These are phyloP conservation scores for Apoda limacodes DNA, from an alignment of 2,888 invertebrate genomes.

Conservation along the genomic window DNA sequence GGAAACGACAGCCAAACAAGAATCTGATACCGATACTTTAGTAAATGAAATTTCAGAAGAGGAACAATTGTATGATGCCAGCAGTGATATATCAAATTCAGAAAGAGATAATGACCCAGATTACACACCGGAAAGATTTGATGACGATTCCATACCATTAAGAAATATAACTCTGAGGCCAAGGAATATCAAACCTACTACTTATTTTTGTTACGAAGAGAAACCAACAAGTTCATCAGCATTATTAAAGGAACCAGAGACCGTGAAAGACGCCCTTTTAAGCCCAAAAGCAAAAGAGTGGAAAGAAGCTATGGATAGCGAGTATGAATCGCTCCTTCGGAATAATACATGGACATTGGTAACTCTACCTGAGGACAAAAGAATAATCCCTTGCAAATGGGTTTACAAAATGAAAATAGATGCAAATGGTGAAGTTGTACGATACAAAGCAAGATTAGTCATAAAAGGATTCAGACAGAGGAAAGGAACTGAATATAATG, in stretches of 20 bases:
- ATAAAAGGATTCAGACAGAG: slow-evolving; percentile 23
- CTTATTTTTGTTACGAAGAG: too few relatives aligned
- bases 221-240: too few relatives aligned
- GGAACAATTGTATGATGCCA: slow-evolving; percentile 6
- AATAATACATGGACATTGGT: slow-evolving; percentile 20
- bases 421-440: slow-evolving; percentile 15
- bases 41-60: slow-evolving; percentile 6
- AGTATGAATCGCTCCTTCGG: slow-evolving; percentile 18
- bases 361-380: slow-evolving; percentile 15
- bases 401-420: too few relatives aligned
- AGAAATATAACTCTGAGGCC: slow-evolving; percentile 10
- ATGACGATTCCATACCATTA: slow-evolving; percentile 4
- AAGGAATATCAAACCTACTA: too few relatives aligned
- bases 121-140: slow-evolving; percentile 1
- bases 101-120: slow-evolving; percentile 4
- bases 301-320: slow-evolving; percentile 21
- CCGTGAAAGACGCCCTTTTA: slow-evolving; percentile 14
- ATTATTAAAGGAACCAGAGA: slow-evolving; percentile 11
- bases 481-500: too few relatives aligned
- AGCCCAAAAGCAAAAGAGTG: slow-evolving; percentile 14
- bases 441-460: slow-evolving; percentile 22
- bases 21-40: too few relatives aligned
- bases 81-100: slow-evolving; percentile 4
- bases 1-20: too few relatives aligned
- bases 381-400: too few relatives aligned